phyloP scores from a whole-genome alignment of 2,113 vertebrate genomes.

The Tragelaphus scriptus region DNA sequence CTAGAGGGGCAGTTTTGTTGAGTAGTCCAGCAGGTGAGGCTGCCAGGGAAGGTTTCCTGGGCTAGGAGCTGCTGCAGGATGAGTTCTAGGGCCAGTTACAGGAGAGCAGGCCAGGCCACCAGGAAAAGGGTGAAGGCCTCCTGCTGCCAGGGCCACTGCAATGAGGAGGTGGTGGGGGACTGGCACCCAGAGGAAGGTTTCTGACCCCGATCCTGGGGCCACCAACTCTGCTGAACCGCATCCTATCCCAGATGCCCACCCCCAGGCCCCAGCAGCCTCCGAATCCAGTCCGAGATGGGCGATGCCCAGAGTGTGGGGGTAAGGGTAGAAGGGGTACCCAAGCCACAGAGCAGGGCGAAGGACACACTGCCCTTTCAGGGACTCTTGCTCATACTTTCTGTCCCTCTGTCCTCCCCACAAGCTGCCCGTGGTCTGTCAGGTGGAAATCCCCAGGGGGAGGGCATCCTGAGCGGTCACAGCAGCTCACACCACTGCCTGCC shows the following conservation, averaged over 20 bases:
- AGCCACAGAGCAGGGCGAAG: background rate
- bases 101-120: background rate
- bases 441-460: background rate
- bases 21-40: background rate
- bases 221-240: background rate
- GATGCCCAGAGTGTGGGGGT: background rate
- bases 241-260: background rate
- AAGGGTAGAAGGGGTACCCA: background rate
- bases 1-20: background rate
- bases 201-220: background rate
- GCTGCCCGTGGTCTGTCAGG: background rate
- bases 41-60: background rate
- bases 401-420: background rate
- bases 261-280: background rate
- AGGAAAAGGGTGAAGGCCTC: background rate
- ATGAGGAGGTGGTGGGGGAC: accelerated
- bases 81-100: background rate
- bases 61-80: background rate
- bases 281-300: background rate
- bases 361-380: background rate
- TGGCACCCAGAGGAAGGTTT: background rate
- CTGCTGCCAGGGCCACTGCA: background rate
- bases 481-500: background rate
- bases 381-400: background rate
- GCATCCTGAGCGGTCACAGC: background rate